These are phyloP conservation scores for Sebastolobus altivelis DNA, from an alignment of 2,797 vertebrate genomes.

Conservation along the genomic window DNA sequence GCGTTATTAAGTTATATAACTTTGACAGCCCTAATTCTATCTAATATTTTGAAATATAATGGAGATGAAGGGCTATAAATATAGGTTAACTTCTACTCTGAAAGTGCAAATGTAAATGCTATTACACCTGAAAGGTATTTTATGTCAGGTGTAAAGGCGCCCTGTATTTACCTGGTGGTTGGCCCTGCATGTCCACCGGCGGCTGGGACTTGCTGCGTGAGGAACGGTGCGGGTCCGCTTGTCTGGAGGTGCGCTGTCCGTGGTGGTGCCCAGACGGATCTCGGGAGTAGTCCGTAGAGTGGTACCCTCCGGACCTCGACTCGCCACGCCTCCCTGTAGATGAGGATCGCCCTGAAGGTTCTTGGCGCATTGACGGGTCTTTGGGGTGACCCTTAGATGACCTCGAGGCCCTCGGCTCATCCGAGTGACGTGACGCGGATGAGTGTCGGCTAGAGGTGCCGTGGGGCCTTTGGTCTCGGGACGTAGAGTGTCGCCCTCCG, in stretches of 20 bases:
- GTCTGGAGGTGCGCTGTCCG: slow-evolving; percentile 86
- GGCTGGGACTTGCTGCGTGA: slow-evolving; percentile 84
- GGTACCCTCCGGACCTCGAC: slow-evolving; percentile 85
- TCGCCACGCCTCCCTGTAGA: slow-evolving; percentile 90
- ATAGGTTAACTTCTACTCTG: not conserved
- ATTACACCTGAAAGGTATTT: not conserved
- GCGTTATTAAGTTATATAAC: no score
- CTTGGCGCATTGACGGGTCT: slow-evolving; percentile 90
- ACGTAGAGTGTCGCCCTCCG: slow-evolving; percentile 78
- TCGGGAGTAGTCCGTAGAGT: slow-evolving; percentile 89
- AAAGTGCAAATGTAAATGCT: not conserved
- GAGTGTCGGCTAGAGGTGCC: slow-evolving; percentile 90
- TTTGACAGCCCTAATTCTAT: not conserved
- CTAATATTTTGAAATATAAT: not conserved
- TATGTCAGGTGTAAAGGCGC: not conserved
- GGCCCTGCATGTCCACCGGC: slow-evolving; percentile 80
- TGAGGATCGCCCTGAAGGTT: slow-evolving; percentile 88
- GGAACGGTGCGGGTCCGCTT: slow-evolving; percentile 87
- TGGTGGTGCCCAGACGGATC: slow-evolving; percentile 90
- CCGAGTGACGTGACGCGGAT: slow-evolving; percentile 89
- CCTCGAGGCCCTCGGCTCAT: slow-evolving; percentile 89
- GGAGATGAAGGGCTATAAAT: not conserved
- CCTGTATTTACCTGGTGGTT: slow-evolving; percentile 78
- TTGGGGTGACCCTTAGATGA: slow-evolving; percentile 90
- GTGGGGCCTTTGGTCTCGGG: slow-evolving; percentile 94